Evolutionary conservation across 2,113 vertebrate species (phyloP).

Genomic region (Xiphophorus couchianus): DNA sequence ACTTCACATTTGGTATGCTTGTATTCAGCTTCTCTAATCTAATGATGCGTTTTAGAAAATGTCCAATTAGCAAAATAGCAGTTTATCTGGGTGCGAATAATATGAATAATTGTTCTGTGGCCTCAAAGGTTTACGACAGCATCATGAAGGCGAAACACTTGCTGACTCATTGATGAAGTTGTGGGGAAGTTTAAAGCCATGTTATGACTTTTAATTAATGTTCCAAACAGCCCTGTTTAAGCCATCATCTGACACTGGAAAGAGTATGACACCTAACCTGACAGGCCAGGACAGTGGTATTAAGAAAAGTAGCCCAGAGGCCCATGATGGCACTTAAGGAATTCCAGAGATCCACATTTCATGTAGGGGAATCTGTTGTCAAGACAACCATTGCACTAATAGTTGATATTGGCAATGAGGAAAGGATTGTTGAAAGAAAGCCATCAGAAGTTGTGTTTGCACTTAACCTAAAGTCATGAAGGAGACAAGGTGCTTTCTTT

Average conservation of each 20-base stretch:
- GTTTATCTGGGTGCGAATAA: not conserved
- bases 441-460: no score
- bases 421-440: no score
- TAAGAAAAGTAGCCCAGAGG: no score
- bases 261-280: not conserved
- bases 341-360: no score
- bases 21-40: not conserved
- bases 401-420: no score
- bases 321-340: no score
- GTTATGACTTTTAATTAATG: no score
- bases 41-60: not conserved
- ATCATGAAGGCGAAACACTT: not conserved
- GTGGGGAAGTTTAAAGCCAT: not conserved
- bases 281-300: no score
- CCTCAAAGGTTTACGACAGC: not conserved
- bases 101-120: not conserved
- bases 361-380: no score
- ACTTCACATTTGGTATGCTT: not conserved
- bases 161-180: not conserved
- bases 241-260: not conserved
- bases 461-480: no score
- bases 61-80: not conserved
- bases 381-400: no score
- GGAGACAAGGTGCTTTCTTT: no score
- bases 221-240: not conserved